phyloP scores from a whole-genome alignment of 2,797 vertebrate genomes.

The Sebastes jordani region DNA sequence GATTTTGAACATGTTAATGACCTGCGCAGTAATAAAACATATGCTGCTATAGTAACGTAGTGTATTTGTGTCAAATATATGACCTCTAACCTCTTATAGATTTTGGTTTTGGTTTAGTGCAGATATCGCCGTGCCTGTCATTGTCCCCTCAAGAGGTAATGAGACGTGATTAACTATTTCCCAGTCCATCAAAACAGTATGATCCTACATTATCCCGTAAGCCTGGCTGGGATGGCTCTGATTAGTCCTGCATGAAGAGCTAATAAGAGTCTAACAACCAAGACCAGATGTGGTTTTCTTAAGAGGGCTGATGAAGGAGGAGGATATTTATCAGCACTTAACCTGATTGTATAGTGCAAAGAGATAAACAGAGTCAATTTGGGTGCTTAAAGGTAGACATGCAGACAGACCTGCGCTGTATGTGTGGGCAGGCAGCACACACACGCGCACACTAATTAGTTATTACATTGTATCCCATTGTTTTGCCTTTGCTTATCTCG shows the following conservation, averaged over 20 bases:
- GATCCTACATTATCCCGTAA: slow-evolving; percentile 60
- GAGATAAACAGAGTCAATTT: slow-evolving; percentile 37
- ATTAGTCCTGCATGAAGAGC: slow-evolving; percentile 70
- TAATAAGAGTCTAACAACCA: slow-evolving; percentile 69
- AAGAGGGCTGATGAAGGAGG: slow-evolving; percentile 14
- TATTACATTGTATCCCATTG: slow-evolving; percentile 13
- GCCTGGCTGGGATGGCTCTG: slow-evolving; percentile 47
- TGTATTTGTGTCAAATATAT: neutral
- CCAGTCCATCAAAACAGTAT: slow-evolving; percentile 54
- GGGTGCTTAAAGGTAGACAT: slow-evolving; percentile 27
- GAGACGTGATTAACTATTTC: slow-evolving; percentile 40
- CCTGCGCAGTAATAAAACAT: neutral
- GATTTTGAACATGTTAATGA: neutral
- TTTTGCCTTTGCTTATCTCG: slow-evolving; percentile 43
- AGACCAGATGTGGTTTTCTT: slow-evolving; percentile 73
- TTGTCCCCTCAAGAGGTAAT: slow-evolving; percentile 30
- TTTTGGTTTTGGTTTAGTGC: neutral
- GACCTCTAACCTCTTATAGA: neutral
- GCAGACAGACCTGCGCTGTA: neutral
- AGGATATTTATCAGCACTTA: slow-evolving; percentile 56
- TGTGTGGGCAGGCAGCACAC: slow-evolving; percentile 3
- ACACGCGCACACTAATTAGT: neutral
- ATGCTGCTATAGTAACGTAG: neutral
- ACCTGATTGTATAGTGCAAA: slow-evolving; percentile 45
- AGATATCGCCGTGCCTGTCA: neutral